These are phyloP conservation scores for Hydropsyche tenuis DNA, from an alignment of 1,140 invertebrate species.

Conservation along the genomic window DNA sequence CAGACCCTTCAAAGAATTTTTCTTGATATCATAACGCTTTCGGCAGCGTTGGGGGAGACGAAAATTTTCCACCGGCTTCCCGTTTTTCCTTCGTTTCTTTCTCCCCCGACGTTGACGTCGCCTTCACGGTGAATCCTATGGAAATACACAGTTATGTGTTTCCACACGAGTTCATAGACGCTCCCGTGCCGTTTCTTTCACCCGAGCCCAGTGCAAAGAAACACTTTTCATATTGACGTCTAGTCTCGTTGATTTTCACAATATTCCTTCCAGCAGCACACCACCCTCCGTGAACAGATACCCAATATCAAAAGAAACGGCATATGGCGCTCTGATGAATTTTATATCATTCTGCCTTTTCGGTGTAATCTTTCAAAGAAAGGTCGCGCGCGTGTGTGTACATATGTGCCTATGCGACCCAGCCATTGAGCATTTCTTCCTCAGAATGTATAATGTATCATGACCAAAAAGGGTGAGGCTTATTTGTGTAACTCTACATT, in stretches of 20 bases:
- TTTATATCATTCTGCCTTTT: conserved; percentile 45
- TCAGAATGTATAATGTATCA: conserved; percentile 32
- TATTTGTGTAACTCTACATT: conserved; percentile 11
- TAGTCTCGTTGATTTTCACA: conserved; percentile 42
- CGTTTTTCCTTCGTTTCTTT: conserved; percentile 23
- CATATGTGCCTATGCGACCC: conserved; percentile 16
- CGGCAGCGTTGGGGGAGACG: neutral
- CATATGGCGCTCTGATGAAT: conserved; percentile 45
- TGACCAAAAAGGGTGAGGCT: conserved; percentile 9
- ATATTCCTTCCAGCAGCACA: conserved; percentile 25
- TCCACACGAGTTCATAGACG: conserved; percentile 39
- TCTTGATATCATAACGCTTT: conserved; percentile 18
- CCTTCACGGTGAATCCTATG: conserved; percentile 19
- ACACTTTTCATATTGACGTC: conserved; percentile 40
- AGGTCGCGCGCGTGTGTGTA: conserved; percentile 1
- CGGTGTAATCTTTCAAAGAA: conserved; percentile 40
- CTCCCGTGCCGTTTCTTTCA: neutral
- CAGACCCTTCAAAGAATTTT: conserved; percentile 6
- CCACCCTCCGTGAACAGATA: conserved; percentile 24
- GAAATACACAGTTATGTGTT: conserved; percentile 23
- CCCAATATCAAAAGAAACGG: conserved; percentile 44
- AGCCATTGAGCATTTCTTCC: neutral
- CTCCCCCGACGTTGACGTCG: neutral
- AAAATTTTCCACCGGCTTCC: conserved; percentile 17
- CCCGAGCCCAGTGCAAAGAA: conserved; percentile 12